Percentiles rank a stretch among this genome's conserved stretches.
These are phyloP conservation scores for Silurus lanzhouensis DNA, from an alignment of 2,797 vertebrate genomes.

Conservation along the genomic window DNA sequence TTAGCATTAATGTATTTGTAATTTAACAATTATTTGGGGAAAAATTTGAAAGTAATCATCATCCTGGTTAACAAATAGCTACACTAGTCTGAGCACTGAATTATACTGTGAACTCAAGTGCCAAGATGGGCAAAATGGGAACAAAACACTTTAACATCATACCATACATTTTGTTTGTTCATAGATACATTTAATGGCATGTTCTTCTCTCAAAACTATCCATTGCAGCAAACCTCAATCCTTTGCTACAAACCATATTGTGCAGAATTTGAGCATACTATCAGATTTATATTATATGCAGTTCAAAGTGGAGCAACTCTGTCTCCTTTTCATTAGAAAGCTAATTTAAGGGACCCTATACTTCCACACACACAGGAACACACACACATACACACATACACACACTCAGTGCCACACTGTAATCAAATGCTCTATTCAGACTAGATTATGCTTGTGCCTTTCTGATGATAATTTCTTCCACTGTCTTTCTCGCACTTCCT, in stretches of 20 bases:
- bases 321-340: constrained; percentile 55
- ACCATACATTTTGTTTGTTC: neutral
- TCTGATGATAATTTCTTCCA: constrained; percentile 72
- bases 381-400: constrained; percentile 67
- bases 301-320: constrained; percentile 1
- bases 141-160: neutral
- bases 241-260: neutral
- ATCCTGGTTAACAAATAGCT: neutral
- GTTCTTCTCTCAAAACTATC: neutral
- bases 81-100: neutral
- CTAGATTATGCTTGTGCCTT: constrained; percentile 71
- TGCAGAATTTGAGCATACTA: neutral
- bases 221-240: neutral
- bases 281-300: neutral
- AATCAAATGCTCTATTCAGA: constrained; percentile 73
- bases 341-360: constrained; percentile 65
- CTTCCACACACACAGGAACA: constrained; percentile 64
- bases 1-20: neutral
- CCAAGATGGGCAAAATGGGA: neutral
- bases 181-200: neutral
- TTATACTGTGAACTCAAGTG: neutral
- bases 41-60: neutral
- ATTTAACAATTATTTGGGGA: neutral
- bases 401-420: constrained; percentile 65
- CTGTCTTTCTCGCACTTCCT: constrained; percentile 64